phyloP scores from a whole-genome alignment of 2,797 vertebrate genomes.

The Menidia menidia region DNA sequence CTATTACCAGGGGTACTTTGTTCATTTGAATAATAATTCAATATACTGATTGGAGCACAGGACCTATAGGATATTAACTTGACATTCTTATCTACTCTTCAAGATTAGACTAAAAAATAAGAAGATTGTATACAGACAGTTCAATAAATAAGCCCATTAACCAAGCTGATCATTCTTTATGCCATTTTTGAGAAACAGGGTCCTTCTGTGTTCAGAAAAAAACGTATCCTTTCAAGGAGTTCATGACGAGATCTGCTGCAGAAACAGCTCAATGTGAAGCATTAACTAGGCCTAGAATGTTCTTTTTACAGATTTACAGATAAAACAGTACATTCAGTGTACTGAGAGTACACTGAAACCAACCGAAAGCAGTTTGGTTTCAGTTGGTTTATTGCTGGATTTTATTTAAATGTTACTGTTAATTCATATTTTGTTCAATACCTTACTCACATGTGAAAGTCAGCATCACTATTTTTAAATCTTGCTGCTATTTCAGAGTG shows the following conservation, averaged over 20 bases:
- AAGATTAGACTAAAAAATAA: background rate
- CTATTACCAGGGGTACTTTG: background rate
- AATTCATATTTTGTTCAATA: background rate
- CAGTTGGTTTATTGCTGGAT: background rate
- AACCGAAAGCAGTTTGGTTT: background rate
- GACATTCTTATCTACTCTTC: background rate
- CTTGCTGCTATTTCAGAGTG: background rate
- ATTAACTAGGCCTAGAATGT: slow-evolving; percentile 31
- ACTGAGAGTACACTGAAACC: slow-evolving; percentile 1
- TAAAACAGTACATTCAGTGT: no score
- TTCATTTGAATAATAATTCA: slow-evolving; percentile 20
- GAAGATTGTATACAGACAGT: background rate
- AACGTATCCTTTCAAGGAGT: slow-evolving; percentile 52
- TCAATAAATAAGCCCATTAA: slow-evolving; percentile 45
- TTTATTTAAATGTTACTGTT: no score
- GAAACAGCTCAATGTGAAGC: slow-evolving; percentile 31
- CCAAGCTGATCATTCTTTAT: slow-evolving; percentile 21
- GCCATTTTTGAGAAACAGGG: slow-evolving; percentile 39
- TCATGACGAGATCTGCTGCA: slow-evolving; percentile 47
- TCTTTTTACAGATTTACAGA: slow-evolving; percentile 29
- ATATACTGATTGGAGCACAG: slow-evolving; percentile 2
- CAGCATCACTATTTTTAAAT: background rate
- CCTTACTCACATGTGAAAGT: background rate
- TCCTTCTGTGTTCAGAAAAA: slow-evolving; percentile 35
- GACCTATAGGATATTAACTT: no score